phyloP scores from a whole-genome alignment of 1,140 invertebrate genomes.

The Oedothorax gibbosus region DNA sequence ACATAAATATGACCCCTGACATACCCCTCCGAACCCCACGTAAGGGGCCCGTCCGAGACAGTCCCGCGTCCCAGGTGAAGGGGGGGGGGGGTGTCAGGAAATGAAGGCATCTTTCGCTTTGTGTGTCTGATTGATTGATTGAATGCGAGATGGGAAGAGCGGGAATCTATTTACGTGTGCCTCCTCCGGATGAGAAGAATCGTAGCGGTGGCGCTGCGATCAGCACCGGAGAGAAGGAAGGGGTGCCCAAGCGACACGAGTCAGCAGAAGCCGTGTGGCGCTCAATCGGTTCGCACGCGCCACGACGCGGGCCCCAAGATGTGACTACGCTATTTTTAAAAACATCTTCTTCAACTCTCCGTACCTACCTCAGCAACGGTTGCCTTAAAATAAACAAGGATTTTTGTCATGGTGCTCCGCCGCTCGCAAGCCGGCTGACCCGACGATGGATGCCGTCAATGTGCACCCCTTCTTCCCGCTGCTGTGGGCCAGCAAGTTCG shows the following conservation, averaged over 20 bases:
- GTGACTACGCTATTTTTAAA: slow-evolving; percentile 39
- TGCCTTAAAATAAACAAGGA: slow-evolving; percentile 44
- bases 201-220: slow-evolving; percentile 50
- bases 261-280: slow-evolving; percentile 56
- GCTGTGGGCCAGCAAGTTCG: slow-evolving; percentile 62
- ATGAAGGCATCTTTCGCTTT: slow-evolving; percentile 55
- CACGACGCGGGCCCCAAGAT: slow-evolving; percentile 14
- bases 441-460: slow-evolving; percentile 60
- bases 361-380: slow-evolving; percentile 58
- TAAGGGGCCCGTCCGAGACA: background rate
- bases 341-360: slow-evolving; percentile 7
- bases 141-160: slow-evolving; percentile 47
- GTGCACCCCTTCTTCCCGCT: slow-evolving; percentile 61
- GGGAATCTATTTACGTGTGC: slow-evolving; percentile 53
- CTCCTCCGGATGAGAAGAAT: slow-evolving; percentile 3
- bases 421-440: slow-evolving; percentile 4
- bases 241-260: slow-evolving; percentile 14
- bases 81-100: slow-evolving; percentile 36
- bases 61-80: background rate
- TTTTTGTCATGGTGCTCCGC: slow-evolving; percentile 2
- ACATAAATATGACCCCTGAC: too few species aligned
- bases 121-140: slow-evolving; percentile 57
- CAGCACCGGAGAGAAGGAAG: slow-evolving; percentile 1
- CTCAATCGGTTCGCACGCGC: slow-evolving; percentile 46
- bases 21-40: background rate